These are phyloP conservation scores for Actinia tenebrosa DNA, from an alignment of 64 coral and sea anemone genomes.

Conservation along the genomic window DNA sequence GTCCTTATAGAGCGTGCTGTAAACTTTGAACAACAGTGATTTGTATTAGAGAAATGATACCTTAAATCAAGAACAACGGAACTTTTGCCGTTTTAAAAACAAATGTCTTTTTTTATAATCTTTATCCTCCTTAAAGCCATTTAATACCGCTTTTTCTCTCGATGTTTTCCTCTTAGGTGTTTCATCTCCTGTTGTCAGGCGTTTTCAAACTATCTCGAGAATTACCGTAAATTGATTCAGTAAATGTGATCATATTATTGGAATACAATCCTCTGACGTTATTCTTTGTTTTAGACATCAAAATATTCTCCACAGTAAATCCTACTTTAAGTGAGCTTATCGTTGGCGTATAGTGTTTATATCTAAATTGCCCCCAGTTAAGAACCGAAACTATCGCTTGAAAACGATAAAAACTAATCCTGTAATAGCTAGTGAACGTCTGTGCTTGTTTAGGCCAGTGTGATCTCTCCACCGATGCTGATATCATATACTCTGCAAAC, in stretches of 20 bases:
- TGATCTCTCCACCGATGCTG: not conserved
- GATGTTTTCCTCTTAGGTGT: not conserved
- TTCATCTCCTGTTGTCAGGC: not conserved
- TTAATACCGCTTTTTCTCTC: not conserved
- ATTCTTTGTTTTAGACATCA: not conserved
- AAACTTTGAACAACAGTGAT: not conserved
- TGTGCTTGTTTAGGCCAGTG: not conserved
- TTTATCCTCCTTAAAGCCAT: not conserved
- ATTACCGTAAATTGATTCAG: not conserved
- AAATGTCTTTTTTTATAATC: not conserved
- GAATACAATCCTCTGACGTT: not conserved
- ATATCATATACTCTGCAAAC: not conserved
- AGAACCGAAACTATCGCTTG: not conserved
- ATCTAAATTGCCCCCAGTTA: slow-evolving; percentile 2
- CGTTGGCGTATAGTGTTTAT: not conserved
- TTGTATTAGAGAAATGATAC: not conserved
- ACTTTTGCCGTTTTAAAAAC: not conserved
- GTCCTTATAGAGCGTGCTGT: not conserved
- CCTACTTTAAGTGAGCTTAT: not conserved
- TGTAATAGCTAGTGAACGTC: not conserved
- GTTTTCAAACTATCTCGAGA: not conserved
- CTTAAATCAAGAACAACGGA: not conserved
- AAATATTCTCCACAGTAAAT: slow-evolving; percentile 10
- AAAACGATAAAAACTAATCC: not conserved
- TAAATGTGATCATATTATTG: not conserved